Evolutionary conservation across 2,888 invertebrate genomes (phyloP), one percentile per base, ranked within the genome.

Genomic region (Ophioninae sp.): DNA sequence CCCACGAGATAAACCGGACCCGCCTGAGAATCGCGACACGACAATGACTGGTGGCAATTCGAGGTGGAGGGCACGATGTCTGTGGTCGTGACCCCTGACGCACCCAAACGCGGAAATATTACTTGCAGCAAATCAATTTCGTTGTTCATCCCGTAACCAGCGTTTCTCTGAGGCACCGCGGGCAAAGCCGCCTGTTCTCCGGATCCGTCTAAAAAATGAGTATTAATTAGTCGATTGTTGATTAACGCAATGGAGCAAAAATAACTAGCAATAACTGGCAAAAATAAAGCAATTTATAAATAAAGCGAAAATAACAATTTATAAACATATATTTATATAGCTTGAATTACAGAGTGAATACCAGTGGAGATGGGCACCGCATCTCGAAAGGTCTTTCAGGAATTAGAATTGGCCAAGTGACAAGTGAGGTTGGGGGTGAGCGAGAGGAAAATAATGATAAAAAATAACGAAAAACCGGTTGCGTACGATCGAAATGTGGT

Each of bases 101-200:
- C 85, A 10, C 85, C 76, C 78, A 88, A 80, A 79, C 88, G 87
- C 17, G 91, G 87, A 72, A 89, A 88, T 67, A 89, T 86, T 3
- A 88, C 86, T 79, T 89, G 90, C 1, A 90, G 86, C 50, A 91
- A 85, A 44, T 93, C 92, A 78, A 93, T 91, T 87, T 93, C 93
- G 68, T 91, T 93, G 37, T 93, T 93, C n/a, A 93, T 93, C 87
- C 93, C 88, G 30, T 62, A 74, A 50, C 93, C 91, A 6, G 93
- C 91, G 1, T 92, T 91, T 10, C 91, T 91, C 80, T 90, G 92
- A 70, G 91, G 89, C 8, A 90, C 86, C 56, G 93, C 90, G 50
- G 92, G 92, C 73, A 93, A 88, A 59, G 93, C 91, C 6, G 91
- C 88, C 83, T 89, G 92, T 30, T 85, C 88, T 69, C 84, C 86